Evolutionary conservation across 2,113 vertebrate genomes (phyloP), one percentile per base, ranked within the genome.

Genomic region (Atherinomorus stipes): DNA sequence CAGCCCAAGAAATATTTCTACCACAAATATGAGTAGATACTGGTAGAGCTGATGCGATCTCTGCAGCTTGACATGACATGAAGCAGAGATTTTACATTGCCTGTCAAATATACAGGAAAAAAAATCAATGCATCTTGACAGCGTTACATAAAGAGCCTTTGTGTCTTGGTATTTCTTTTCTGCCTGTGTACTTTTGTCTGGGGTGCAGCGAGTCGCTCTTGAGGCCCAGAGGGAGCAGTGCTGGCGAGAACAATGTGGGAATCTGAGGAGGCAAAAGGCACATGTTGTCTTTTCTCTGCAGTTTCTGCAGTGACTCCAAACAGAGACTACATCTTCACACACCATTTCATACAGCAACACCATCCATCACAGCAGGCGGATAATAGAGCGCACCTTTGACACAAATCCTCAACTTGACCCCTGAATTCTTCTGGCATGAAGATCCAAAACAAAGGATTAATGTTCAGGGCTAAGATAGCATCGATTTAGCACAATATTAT

Each of bases 321-420:
- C 7, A 85, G 68, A 91, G 87, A 52, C 91, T 78, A 80, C 84
- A 89, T 93, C 89, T 93, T 94, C 87, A 93, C 87, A 93, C 91
- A 81, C 92, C 91, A 95, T 94, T 93, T 64, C 89, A 93, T 91
- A 90, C 59, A 74, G 90, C 90, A 93, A 93, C 83, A 93, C 90
- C 90, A 93, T 93, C 89, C 91, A 94, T 94, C 92, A 94, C 76
- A 1, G 64, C 64, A 85, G 92, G 92, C 85, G 84, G 85, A 68
- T 85, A 79, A 15, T 23, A 54, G 84, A 90, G 84, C 76, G 83
- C 53, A 71, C 79, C 79, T 83, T 68, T 50, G 21, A 62, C 68
- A 67, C 64, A 44, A 65, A 61, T 74, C 65, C 68, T 51, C 37
- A 13, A 59, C 34, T 12, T 78, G 84, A 91, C 64, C 85, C 73